Conservation (phyloP, 2,113 vertebrate species). For the Cottus gobio region DNA sequence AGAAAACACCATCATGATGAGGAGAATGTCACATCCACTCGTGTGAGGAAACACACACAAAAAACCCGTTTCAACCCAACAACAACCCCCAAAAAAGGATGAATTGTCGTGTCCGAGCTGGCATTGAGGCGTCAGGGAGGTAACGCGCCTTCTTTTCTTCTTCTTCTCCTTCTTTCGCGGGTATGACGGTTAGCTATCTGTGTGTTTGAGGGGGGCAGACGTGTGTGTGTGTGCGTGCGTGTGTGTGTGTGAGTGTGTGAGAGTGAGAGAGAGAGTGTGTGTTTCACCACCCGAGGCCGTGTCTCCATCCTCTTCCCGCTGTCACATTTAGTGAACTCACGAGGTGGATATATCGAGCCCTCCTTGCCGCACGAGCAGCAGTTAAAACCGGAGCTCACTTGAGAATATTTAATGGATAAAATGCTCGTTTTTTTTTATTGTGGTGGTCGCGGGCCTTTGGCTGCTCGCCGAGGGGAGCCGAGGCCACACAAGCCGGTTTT, state of each 20-base stretch:
- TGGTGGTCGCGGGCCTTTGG: background rate
- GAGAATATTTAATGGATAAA: background rate
- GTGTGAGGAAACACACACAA: conserved; percentile 22
- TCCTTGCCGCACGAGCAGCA: background rate
- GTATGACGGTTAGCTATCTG: background rate
- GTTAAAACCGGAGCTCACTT: no score
- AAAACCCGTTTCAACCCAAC: background rate
- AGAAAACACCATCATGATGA: conserved; percentile 65
- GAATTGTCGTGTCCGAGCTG: conserved; percentile 58
- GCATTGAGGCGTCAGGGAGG: conserved; percentile 75
- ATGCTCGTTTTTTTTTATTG: no score
- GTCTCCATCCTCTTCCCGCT: conserved; percentile 3
- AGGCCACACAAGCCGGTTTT: background rate
- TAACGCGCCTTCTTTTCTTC: conserved; percentile 32
- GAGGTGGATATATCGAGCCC: background rate
- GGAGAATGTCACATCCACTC: conserved; percentile 61
- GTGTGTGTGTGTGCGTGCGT: background rate
- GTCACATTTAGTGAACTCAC: no score
- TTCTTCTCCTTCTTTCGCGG: background rate
- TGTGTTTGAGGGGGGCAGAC: conserved; percentile 9
- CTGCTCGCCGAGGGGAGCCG: no score
- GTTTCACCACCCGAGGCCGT: conserved; percentile 43
- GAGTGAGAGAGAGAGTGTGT: no score
- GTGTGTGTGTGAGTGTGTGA: background rate
- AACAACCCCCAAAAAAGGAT: conserved; percentile 63